A percentile compares a stretch with the other conserved stretches of the same genome.
phyloP scores from a whole-genome alignment of 2,797 vertebrate species.

The Diceros bicornis region DNA sequence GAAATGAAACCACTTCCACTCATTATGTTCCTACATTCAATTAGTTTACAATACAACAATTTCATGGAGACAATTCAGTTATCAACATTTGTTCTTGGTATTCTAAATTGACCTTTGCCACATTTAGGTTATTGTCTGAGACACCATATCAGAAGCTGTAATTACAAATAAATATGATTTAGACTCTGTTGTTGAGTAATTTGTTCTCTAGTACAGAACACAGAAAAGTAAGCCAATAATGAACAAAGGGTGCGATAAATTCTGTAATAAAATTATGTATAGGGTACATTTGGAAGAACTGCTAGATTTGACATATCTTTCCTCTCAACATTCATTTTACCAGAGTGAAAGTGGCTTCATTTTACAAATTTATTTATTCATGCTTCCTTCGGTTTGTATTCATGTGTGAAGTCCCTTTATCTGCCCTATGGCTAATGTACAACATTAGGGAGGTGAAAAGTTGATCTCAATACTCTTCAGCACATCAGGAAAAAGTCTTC shows the following conservation, averaged over 20 bases:
- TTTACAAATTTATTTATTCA: conserved; percentile 3
- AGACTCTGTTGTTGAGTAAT: neutral
- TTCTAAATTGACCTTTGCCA: neutral
- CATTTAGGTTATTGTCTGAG: neutral
- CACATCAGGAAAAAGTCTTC: neutral
- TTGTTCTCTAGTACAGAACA: neutral
- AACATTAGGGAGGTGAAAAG: neutral
- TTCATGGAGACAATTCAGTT: neutral
- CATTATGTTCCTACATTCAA: neutral
- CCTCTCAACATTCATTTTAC: neutral
- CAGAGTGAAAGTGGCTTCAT: neutral
- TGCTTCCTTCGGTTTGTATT: neutral
- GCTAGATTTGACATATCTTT: neutral
- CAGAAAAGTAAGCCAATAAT: neutral
- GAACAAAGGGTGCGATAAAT: neutral
- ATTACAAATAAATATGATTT: neutral
- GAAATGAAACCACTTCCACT: neutral
- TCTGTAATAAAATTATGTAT: neutral
- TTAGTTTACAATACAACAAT: neutral
- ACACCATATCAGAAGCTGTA: neutral
- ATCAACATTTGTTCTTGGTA: neutral
- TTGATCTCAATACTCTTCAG: neutral
- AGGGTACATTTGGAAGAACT: neutral
- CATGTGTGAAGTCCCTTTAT: neutral
- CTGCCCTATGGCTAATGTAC: neutral